Evolutionary conservation across 2,888 invertebrate species (phyloP), one percentile per base, ranked within the genome.

Genomic region (Sinotaia quadrata): DNA sequence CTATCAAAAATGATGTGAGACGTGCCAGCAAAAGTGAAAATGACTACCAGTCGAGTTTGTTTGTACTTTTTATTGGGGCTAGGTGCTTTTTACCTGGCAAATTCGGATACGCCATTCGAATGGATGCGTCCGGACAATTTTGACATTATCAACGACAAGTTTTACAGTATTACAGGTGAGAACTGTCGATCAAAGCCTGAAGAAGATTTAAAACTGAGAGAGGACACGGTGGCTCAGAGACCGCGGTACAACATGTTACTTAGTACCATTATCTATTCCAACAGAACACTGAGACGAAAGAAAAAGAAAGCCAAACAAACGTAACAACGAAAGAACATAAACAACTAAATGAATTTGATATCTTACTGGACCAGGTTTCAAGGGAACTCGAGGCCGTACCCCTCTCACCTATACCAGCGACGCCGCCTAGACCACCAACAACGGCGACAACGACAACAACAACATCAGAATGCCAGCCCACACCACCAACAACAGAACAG

Each of bases 241-340:
- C 87, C 87, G 2, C 75, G 77, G 41, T 87, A 85, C 72, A 87
- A 87, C 73, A 81, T 79, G 69, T 73, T 87, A 88, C 95, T 97
- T 85, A 93, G 84, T 51, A 83, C 83, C 83, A 97, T 90, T 95
- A 97, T 12, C 92, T 97, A 61, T 69, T 79, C 85, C 29, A 98
- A 98, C 89, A 92, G 73, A 36, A 97, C 98, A 99, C 91, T 98
- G 99, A 62, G 99, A 94, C n/a, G n/a, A n/a, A n/a, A n/a, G n/a
- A n/a, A n/a, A n/a, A n/a, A n/a, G n/a, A n/a, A n/a, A n/a, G n/a
- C n/a, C n/a, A n/a, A n/a, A n/a, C n/a, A n/a, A n/a, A n/a, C n/a
- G n/a, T n/a, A n/a, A n/a, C n/a, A n/a, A n/a, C n/a, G n/a, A n/a
- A n/a, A n/a, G n/a, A n/a, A n/a, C n/a, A n/a, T n/a, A n/a, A n/a